Conservation (phyloP, 2,888 invertebrate species). For the Ecdyonurus torrentis region DNA sequence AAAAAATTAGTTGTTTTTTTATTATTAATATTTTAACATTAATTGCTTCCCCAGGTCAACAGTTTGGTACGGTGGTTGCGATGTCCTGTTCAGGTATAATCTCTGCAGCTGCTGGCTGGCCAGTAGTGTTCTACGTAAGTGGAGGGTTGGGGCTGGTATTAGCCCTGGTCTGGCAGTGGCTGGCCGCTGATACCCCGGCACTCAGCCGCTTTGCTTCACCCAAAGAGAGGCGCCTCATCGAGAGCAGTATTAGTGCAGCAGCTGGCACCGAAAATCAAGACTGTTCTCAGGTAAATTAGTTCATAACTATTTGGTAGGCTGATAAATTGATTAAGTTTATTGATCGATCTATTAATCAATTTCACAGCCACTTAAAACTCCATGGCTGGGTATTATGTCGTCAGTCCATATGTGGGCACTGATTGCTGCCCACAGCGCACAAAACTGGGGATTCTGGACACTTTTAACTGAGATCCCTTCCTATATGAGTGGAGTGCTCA, state of each 20-base stretch:
- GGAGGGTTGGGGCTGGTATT: constrained; percentile 13
- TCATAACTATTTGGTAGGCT: too few relatives aligned
- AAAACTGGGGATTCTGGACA: constrained; percentile 73
- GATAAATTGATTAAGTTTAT: too few relatives aligned
- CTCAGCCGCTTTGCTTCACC: constrained; percentile 37
- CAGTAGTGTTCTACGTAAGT: constrained; percentile 18
- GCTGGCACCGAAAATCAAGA: too few relatives aligned
- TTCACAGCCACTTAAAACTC: constrained; percentile 41
- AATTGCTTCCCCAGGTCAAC: not conserved
- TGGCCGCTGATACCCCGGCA: constrained; percentile 48
- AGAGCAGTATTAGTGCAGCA: constrained; percentile 22
- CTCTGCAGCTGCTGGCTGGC: constrained; percentile 14
- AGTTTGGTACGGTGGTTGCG: constrained; percentile 7
- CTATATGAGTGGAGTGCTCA: constrained; percentile 55
- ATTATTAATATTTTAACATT: too few relatives aligned
- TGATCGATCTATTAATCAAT: too few relatives aligned
- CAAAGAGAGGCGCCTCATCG: constrained; percentile 47
- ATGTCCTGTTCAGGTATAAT: not conserved
- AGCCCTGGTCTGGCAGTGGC: constrained; percentile 32
- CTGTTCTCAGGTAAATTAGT: too few relatives aligned
- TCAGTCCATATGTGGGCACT: constrained; percentile 55
- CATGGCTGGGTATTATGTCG: constrained; percentile 52
- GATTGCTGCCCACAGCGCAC: constrained; percentile 50
- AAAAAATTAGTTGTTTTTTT: too few relatives aligned
- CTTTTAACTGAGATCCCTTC: constrained; percentile 64